Evolutionary conservation across 2,797 vertebrate genomes (phyloP).

Genomic region (Phaenicophaeus curvirostris): DNA sequence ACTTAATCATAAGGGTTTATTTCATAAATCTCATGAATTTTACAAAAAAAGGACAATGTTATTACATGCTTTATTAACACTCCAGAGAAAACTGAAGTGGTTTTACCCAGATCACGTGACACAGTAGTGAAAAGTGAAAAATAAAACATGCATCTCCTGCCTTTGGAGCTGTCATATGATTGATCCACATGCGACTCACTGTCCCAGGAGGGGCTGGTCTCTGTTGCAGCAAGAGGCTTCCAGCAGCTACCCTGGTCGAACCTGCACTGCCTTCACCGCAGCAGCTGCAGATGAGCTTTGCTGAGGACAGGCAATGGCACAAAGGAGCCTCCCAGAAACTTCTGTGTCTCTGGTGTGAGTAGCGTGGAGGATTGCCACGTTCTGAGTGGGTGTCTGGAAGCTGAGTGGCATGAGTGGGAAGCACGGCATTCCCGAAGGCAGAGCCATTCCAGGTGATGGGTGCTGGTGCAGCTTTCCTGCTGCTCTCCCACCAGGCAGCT

Average conservation of each 20-base stretch:
- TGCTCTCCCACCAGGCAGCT: neutral
- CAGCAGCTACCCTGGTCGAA: no score
- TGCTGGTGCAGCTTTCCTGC: no score
- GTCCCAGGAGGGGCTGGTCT: neutral
- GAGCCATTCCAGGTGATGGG: neutral
- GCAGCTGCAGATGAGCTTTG: neutral
- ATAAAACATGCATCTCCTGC: no score
- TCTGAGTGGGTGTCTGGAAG: neutral
- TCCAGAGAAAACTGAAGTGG: neutral
- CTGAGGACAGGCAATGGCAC: neutral
- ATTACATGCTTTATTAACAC: neutral
- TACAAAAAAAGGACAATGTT: neutral
- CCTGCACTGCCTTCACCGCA: no score
- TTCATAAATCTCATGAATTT: neutral
- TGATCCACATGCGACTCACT: no score
- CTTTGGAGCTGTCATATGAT: neutral
- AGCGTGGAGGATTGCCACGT: neutral
- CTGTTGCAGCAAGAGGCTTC: no score
- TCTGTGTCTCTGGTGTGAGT: neutral
- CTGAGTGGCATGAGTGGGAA: no score
- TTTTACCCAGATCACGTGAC: neutral
- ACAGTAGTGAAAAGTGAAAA: neutral
- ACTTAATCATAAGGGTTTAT: no score
- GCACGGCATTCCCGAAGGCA: neutral
- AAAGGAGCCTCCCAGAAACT: rapidly evolving